Conservation (phyloP, 2,113 vertebrate genomes). For the Boulengeromyrus knoepffleri region DNA sequence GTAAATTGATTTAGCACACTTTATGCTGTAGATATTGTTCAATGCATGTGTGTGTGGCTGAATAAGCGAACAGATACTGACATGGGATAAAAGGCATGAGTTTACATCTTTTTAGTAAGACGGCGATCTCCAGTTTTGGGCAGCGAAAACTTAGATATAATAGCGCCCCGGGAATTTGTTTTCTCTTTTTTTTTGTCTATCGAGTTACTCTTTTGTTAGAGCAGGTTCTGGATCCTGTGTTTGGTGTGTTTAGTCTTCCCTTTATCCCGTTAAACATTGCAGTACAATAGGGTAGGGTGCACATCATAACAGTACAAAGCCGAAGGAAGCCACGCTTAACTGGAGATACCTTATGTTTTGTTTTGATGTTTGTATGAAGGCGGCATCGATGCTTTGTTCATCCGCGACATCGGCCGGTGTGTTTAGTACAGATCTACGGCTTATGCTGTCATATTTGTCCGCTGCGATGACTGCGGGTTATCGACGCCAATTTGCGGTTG, state of each 20-base stretch:
- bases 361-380: not conserved
- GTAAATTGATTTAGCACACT: constrained; percentile 28
- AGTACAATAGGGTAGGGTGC: not conserved
- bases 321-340: not conserved
- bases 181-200: not conserved
- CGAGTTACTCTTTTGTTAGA: not conserved
- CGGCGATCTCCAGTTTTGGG: not conserved
- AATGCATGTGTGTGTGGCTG: not conserved
- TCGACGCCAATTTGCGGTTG: not conserved
- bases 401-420: not conserved
- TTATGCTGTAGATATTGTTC: not conserved
- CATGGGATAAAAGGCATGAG: not conserved
- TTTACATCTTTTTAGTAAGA: not conserved
- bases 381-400: not conserved
- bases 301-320: not conserved
- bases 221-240: not conserved
- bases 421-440: not conserved
- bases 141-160: not conserved
- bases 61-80: not conserved
- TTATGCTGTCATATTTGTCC: not conserved
- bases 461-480: not conserved
- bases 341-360: not conserved
- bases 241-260: not conserved
- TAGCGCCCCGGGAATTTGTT: constrained; percentile 5
- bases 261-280: not conserved